Evolutionary conservation across 2,888 invertebrate species (phyloP).

Genomic region (Hirtodrosophila histrioides): DNA sequence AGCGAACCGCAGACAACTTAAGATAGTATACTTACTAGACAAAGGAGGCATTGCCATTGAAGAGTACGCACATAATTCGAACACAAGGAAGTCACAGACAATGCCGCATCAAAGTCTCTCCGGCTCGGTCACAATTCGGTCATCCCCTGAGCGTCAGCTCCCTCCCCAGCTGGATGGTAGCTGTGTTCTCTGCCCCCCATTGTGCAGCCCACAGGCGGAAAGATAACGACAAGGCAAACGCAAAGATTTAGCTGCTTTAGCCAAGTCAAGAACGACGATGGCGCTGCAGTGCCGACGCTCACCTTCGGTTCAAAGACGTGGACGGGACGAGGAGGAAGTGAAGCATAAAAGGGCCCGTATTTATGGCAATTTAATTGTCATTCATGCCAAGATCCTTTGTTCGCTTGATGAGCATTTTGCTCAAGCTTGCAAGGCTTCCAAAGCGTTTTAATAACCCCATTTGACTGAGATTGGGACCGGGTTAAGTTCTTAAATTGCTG

Average conservation of each 20-base stretch:
- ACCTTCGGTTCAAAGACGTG: conserved; percentile 24
- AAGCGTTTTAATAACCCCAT: conserved; percentile 50
- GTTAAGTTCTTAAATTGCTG: conserved; percentile 56
- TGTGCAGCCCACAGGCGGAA: conserved; percentile 34
- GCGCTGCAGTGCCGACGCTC: conserved; percentile 30
- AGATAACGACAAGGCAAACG: conserved; percentile 45
- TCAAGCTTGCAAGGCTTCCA: conserved; percentile 1
- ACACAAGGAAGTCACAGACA: conserved; percentile 48
- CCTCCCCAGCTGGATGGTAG: not conserved
- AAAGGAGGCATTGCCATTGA: conserved; percentile 27
- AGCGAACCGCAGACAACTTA: conserved; percentile 22
- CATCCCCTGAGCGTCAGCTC: conserved; percentile 1
- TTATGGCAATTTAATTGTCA: conserved; percentile 72
- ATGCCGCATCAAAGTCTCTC: conserved; percentile 23
- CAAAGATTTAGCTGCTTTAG: conserved; percentile 43
- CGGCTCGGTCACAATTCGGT: conserved; percentile 1
- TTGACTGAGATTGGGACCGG: conserved; percentile 54
- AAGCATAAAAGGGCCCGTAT: conserved; percentile 40
- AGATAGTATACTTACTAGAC: conserved; percentile 14
- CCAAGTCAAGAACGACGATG: conserved; percentile 23
- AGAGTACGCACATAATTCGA: conserved; percentile 1
- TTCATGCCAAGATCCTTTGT: conserved; percentile 46
- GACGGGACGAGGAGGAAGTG: conserved; percentile 16
- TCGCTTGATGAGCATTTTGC: conserved; percentile 52
- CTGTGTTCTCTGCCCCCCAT: conserved; percentile 44